A percentile compares a stretch with the other conserved stretches of the same genome.
Evolutionary conservation across 2,888 invertebrate species (phyloP).

Genomic region (Leptura quadrifasciata): DNA sequence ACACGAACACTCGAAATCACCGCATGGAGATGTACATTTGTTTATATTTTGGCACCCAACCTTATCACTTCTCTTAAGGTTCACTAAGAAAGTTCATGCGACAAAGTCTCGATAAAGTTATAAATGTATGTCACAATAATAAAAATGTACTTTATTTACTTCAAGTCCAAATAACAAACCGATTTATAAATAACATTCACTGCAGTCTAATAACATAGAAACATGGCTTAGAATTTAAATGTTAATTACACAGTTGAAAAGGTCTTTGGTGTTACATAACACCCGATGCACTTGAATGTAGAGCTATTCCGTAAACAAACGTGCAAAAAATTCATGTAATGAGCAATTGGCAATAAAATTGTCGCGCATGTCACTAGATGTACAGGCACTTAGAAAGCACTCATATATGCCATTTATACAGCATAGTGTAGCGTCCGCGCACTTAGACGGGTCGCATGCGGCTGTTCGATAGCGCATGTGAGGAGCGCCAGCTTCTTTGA

Average conservation of each 20-base stretch:
- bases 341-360: slow-evolving; percentile 55
- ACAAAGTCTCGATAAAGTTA: slow-evolving; percentile 28
- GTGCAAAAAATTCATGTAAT: slow-evolving; percentile 54
- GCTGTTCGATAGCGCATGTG: slow-evolving; percentile 68
- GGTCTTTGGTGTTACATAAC: slow-evolving; percentile 51
- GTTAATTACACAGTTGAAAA: slow-evolving; percentile 50
- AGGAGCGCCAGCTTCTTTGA: slow-evolving; percentile 60
- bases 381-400: slow-evolving; percentile 53
- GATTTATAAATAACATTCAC: slow-evolving; percentile 49
- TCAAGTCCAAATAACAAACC: slow-evolving; percentile 43
- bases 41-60: slow-evolving; percentile 32
- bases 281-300: slow-evolving; percentile 55
- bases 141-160: slow-evolving; percentile 9
- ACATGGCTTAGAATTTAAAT: slow-evolving; percentile 34
- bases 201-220: slow-evolving; percentile 42
- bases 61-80: slow-evolving; percentile 32
- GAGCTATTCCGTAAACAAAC: slow-evolving; percentile 58
- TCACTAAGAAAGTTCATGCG: slow-evolving; percentile 33
- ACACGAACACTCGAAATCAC: slow-evolving; percentile 34
- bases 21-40: slow-evolving; percentile 24
- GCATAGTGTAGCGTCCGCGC: slow-evolving; percentile 67
- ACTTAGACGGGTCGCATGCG: slow-evolving; percentile 67
- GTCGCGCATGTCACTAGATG: slow-evolving; percentile 63
- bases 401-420: slow-evolving; percentile 49
- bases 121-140: slow-evolving; percentile 27